phyloP scores from a whole-genome alignment of 2,888 invertebrate genomes.

The Toxonevra muliebris region DNA sequence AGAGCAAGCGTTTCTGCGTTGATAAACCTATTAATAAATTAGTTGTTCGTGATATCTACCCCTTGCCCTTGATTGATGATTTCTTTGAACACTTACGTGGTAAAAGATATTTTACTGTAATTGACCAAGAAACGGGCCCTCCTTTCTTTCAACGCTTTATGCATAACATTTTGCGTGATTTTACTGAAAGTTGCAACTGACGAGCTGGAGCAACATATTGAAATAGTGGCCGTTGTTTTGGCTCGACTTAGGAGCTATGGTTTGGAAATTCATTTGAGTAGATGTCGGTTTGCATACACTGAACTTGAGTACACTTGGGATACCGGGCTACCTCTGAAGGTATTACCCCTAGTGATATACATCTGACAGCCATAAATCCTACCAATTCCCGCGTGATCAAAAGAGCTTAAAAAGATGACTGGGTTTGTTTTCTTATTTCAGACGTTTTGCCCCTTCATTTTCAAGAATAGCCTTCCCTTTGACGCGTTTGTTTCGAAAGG shows the following conservation, averaged over 20 bases:
- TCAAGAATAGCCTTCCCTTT: conserved; percentile 11
- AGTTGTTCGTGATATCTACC: conserved; percentile 31
- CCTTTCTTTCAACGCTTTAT: conserved; percentile 32
- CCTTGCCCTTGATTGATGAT: conserved; percentile 33
- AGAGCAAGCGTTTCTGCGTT: conserved; percentile 33
- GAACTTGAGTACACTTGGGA: conserved; percentile 17
- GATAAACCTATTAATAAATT: conserved; percentile 36
- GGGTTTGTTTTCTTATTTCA: conserved; percentile 25
- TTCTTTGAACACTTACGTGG: conserved; percentile 26
- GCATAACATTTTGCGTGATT: conserved; percentile 18
- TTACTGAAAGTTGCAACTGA: conserved; percentile 20
- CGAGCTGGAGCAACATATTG: conserved; percentile 24
- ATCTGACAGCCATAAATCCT: conserved; percentile 9
- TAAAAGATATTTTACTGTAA: conserved; percentile 25
- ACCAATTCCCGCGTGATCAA: neutral
- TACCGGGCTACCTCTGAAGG: conserved; percentile 2
- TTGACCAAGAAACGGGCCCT: conserved; percentile 29
- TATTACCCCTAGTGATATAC: conserved; percentile 8
- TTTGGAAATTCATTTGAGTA: conserved; percentile 14
- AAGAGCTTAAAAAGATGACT: conserved; percentile 10
- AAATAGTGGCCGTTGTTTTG: conserved; percentile 22
- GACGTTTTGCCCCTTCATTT: conserved; percentile 13
- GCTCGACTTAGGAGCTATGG: conserved; percentile 12
- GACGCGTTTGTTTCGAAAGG: neutral
- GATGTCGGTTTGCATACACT: conserved; percentile 12